Percentiles rank a stretch among this genome's conserved stretches.
phyloP scores from a whole-genome alignment of 2,888 invertebrate genomes.

The Hydriomena furcata region DNA sequence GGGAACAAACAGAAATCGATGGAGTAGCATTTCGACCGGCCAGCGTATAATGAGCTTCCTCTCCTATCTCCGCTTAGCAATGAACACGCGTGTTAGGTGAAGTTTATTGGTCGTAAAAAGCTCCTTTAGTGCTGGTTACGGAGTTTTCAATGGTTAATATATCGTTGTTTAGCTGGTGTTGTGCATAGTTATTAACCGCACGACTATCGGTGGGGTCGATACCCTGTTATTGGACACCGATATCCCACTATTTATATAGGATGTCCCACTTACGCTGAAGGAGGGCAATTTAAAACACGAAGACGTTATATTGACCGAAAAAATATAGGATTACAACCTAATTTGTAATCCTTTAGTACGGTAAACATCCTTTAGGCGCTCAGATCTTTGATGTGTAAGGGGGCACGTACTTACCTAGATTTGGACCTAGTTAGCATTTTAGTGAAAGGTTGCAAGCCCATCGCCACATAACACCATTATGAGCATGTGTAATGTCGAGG shows the following conservation, averaged over 20 bases:
- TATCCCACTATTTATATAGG: conserved; percentile 17
- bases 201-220: conserved; percentile 30
- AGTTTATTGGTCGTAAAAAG: conserved; percentile 46
- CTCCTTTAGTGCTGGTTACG: conserved; percentile 51
- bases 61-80: conserved; percentile 38
- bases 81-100: conserved; percentile 32
- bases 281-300: not conserved
- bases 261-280: not conserved
- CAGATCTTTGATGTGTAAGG: too few relatives aligned
- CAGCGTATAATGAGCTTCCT: conserved; percentile 50
- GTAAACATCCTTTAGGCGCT: too few relatives aligned
- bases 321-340: too few relatives aligned
- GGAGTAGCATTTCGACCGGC: conserved; percentile 57
- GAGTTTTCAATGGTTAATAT: conserved; percentile 63
- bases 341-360: too few relatives aligned
- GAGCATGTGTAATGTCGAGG: too few relatives aligned
- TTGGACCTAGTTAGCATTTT: too few relatives aligned
- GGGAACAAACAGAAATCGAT: conserved; percentile 60
- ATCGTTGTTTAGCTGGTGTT: conserved; percentile 53
- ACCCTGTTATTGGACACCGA: conserved; percentile 25
- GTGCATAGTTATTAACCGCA: conserved; percentile 58
- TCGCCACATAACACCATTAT: too few relatives aligned
- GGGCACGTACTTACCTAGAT: too few relatives aligned
- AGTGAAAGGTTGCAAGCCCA: too few relatives aligned
- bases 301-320: too few relatives aligned